These are phyloP conservation scores for Gopherus evgoodei DNA, from an alignment of 2,113 vertebrate genomes.

Conservation along the genomic window DNA sequence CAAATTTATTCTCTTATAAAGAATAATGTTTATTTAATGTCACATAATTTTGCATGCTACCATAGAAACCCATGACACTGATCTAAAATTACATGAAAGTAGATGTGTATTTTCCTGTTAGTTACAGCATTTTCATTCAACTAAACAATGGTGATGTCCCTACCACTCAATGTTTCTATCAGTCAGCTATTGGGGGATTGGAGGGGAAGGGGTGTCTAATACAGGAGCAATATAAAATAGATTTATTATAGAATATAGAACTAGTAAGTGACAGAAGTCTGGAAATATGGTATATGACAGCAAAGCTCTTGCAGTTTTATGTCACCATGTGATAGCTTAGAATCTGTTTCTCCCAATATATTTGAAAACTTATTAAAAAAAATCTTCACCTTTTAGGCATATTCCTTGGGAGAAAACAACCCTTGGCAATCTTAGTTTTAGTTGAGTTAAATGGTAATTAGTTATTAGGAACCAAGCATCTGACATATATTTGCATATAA, in stretches of 20 bases:
- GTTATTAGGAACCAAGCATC: neutral
- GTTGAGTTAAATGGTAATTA: conserved; percentile 4
- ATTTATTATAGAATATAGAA: neutral
- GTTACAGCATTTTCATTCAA: neutral
- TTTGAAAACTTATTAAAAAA: neutral
- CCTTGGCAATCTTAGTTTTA: neutral
- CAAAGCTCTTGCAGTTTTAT: neutral
- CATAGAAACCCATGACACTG: conserved; percentile 21
- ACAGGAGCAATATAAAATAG: neutral
- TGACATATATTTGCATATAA: conserved; percentile 19
- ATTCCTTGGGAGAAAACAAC: neutral
- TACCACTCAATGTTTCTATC: neutral
- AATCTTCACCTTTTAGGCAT: neutral
- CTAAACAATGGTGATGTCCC: neutral
- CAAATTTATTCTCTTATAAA: neutral
- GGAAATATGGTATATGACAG: neutral
- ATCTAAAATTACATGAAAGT: neutral
- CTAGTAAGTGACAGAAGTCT: neutral
- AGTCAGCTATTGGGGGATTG: neutral
- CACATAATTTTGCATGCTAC: conserved; percentile 9
- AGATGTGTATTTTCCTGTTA: neutral
- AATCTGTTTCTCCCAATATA: neutral
- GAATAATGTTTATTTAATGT: neutral
- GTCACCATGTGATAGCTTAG: neutral
- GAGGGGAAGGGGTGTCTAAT: neutral